These are phyloP conservation scores for Drosophila kurseongensis DNA, from an alignment of 1,140 invertebrate genomes.

Conservation along the genomic window DNA sequence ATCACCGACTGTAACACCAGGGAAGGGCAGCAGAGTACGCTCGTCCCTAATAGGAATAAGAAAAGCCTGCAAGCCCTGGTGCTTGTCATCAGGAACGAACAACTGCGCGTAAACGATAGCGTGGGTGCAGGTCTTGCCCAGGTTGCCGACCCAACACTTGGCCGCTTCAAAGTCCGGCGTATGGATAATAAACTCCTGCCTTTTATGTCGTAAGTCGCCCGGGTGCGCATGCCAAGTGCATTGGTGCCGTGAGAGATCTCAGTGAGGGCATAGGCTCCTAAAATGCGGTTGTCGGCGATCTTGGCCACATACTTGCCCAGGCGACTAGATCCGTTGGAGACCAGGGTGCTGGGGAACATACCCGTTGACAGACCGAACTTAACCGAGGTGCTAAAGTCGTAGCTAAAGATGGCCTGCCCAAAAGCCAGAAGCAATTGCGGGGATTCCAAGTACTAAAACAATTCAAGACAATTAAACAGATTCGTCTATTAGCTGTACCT, in stretches of 20 bases:
- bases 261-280: conserved; percentile 93
- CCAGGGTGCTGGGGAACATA: conserved; percentile 86
- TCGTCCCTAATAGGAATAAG: conserved; percentile 92
- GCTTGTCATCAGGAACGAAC: conserved; percentile 89
- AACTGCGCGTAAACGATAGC: conserved; percentile 94
- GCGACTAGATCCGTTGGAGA: conserved; percentile 86
- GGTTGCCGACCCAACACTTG: conserved; percentile 90
- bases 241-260: conserved; percentile 96
- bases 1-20: conserved; percentile 92
- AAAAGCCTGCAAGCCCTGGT: conserved; percentile 93
- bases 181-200: conserved; percentile 92
- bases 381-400: conserved; percentile 89
- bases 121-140: conserved; percentile 93
- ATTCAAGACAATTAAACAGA: neutral
- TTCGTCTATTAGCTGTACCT: neutral
- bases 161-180: conserved; percentile 94
- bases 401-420: conserved; percentile 88
- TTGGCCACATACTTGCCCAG: conserved; percentile 87
- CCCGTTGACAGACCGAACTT: conserved; percentile 87
- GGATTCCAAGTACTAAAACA: conserved; percentile 84
- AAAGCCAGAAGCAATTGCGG: conserved; percentile 85
- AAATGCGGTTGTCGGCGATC: conserved; percentile 86
- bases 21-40: conserved; percentile 88
- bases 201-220: conserved; percentile 91
- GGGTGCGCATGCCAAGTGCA: conserved; percentile 92